A percentile compares a stretch with the other conserved stretches of the same genome.
These are phyloP conservation scores for Sweltsa coloradensis DNA, from an alignment of 1,140 invertebrate genomes.

Conservation along the genomic window DNA sequence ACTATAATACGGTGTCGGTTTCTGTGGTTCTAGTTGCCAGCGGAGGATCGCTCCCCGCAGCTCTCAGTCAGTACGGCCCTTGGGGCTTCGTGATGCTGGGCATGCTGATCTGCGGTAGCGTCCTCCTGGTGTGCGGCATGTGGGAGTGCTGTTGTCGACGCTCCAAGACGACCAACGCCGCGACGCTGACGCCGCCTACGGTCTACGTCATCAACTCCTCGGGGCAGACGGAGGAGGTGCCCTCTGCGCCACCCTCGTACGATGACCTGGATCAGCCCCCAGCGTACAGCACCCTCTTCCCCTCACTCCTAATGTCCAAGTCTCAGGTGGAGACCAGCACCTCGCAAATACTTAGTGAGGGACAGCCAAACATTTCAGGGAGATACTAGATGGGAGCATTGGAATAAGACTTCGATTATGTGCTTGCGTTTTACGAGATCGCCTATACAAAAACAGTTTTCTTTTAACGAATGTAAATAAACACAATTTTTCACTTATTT, in stretches of 20 bases:
- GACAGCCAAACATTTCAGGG: too few species aligned
- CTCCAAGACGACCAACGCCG: slow-evolving; percentile 21
- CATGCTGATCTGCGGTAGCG: slow-evolving; percentile 46
- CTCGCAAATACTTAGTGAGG: too few species aligned
- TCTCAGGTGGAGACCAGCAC: background rate
- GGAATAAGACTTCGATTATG: too few species aligned
- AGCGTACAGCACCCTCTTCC: slow-evolving; percentile 27
- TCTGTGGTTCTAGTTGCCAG: background rate
- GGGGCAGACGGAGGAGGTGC: slow-evolving; percentile 1
- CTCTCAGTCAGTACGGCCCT: slow-evolving; percentile 44
- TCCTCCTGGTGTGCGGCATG: slow-evolving; percentile 47
- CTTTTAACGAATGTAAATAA: too few species aligned
- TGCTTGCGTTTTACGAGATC: too few species aligned
- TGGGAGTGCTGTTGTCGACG: slow-evolving; percentile 36
- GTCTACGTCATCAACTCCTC: slow-evolving; percentile 20
- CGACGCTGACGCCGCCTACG: slow-evolving; percentile 13
- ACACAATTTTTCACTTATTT: too few species aligned
- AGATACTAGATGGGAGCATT: too few species aligned
- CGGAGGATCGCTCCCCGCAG: slow-evolving; percentile 24
- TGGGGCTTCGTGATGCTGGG: slow-evolving; percentile 51
- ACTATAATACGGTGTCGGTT: background rate
- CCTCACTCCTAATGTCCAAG: slow-evolving; percentile 11
- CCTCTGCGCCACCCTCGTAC: slow-evolving; percentile 25
- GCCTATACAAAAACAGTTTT: too few species aligned
- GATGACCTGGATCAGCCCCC: slow-evolving; percentile 31